Base-by-base conservation (phyloP, 2,113 vertebrate species). In the Aspiorhynchus laticeps region DNA sequence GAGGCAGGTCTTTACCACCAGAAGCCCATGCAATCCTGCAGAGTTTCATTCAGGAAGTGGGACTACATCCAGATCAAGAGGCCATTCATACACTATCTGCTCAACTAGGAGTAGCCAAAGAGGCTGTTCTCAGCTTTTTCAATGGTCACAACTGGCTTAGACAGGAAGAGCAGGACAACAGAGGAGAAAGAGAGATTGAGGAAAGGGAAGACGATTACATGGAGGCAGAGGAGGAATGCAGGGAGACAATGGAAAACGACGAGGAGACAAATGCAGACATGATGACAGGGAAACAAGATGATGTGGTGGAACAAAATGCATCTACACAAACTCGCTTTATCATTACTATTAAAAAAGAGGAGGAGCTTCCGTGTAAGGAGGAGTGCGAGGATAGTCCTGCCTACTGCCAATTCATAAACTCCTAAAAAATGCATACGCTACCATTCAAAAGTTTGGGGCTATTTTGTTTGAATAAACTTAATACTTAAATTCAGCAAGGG, bases 41-140 rank as follows among this genome's bases (percentile, higher is more conserved):
- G 95, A 99, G 98, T 89, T 99, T 99, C 93, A 97, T 98, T 31
- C 97, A 97, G 91, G 97, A 99, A 0, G 98, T 99, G 59, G 98
- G 98, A 74, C 96, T 97, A 46, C 96, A 98, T 92, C 98, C 98
- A 0, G 97, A 99, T 4, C 97, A 99, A 90, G 98, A 99, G 93
- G 98, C 98, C 53, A 93, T 99, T 91, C 97, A 98, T 94, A 99
- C 98, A 87, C 95, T 99, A 91, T 98, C 98, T 0, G 97, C 97
- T 83, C 98, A 99, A 90, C 96, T 99, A 31, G 98, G 97, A 88
- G 95, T 99, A 41, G 96, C 97, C 92, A 97, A 97, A 93, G 96
- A 97, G 93, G 96, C 95, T 92, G 98, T 99, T 93, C 96, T 97
- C 89, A 96, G 96, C 93, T 99, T 99, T 96, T 98, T 99, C 94